Percentiles rank a stretch among this genome's conserved stretches.
phyloP scores from a whole-genome alignment of 1,140 invertebrate species.

The Drosophila bipectinata region DNA sequence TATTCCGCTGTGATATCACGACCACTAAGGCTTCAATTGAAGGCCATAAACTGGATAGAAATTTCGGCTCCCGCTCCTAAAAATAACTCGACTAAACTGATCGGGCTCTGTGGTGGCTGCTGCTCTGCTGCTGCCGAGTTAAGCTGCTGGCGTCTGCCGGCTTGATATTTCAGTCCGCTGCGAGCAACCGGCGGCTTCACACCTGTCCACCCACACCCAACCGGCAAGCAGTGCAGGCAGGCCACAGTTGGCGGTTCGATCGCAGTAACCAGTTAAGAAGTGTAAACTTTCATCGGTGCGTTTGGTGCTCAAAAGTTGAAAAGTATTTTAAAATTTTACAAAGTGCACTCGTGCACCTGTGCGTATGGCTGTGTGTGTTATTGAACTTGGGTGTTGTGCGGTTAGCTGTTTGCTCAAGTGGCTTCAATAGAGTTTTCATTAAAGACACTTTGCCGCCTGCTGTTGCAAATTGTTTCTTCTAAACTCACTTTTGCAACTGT shows the following conservation, averaged over 20 bases:
- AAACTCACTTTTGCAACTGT: background rate
- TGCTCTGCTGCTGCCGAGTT: conserved; percentile 33
- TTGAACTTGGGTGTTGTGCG: conserved; percentile 19
- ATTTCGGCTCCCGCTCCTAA: conserved; percentile 26
- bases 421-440: conserved; percentile 56
- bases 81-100: conserved; percentile 19
- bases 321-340: conserved; percentile 19
- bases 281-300: conserved; percentile 36
- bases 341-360: conserved; percentile 14
- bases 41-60: conserved; percentile 34
- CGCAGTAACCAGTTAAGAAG: conserved; percentile 11
- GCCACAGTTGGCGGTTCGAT: conserved; percentile 16
- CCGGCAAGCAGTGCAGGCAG: conserved; percentile 30
- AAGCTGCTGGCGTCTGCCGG: conserved; percentile 42
- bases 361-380: conserved; percentile 3
- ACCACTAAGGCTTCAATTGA: conserved; percentile 49
- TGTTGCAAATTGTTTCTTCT: conserved; percentile 4
- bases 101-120: conserved; percentile 12
- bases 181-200: conserved; percentile 72
- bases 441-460: conserved; percentile 35
- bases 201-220: conserved; percentile 51
- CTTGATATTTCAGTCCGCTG: conserved; percentile 66
- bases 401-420: conserved; percentile 57
- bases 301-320: conserved; percentile 30
- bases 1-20: conserved; percentile 6